Evolutionary conservation across 2,888 invertebrate species (phyloP).

Genomic region (Drosophila lacicola): DNA sequence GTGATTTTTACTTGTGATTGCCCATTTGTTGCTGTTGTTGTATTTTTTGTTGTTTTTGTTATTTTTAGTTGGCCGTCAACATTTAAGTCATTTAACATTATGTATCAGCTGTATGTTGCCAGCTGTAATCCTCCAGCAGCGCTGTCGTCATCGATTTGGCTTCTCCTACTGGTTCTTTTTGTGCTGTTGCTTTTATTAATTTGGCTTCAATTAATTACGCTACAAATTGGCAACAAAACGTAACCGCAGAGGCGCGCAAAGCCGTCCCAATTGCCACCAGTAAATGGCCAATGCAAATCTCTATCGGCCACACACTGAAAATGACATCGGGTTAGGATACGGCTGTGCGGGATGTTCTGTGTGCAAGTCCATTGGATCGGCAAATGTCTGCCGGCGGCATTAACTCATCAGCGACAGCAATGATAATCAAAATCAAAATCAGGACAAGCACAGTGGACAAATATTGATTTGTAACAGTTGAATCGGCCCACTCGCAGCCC

Average conservation of each 20-base stretch:
- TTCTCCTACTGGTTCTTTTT: constrained; percentile 7
- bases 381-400: constrained; percentile 72
- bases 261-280: constrained; percentile 43
- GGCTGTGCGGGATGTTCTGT: constrained; percentile 7
- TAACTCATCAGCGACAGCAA: constrained; percentile 64
- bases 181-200: constrained; percentile 67
- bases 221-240: constrained; percentile 77
- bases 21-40: constrained; percentile 34
- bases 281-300: constrained; percentile 74
- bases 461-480: constrained; percentile 63
- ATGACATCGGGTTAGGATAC: constrained; percentile 60
- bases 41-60: constrained; percentile 12
- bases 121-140: constrained; percentile 69
- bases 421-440: constrained; percentile 38
- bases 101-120: constrained; percentile 64
- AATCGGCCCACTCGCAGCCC: constrained; percentile 13
- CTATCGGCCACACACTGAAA: constrained; percentile 55
- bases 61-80: constrained; percentile 61
- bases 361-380: constrained; percentile 25
- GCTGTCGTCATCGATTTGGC: constrained; percentile 58
- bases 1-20: constrained; percentile 68
- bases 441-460: constrained; percentile 35
- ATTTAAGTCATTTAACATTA: constrained; percentile 76
- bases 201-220: constrained; percentile 74
- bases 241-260: constrained; percentile 53